Evolutionary conservation across 1,140 invertebrate genomes (phyloP).

Genomic region (Oreohelix idahoensis): DNA sequence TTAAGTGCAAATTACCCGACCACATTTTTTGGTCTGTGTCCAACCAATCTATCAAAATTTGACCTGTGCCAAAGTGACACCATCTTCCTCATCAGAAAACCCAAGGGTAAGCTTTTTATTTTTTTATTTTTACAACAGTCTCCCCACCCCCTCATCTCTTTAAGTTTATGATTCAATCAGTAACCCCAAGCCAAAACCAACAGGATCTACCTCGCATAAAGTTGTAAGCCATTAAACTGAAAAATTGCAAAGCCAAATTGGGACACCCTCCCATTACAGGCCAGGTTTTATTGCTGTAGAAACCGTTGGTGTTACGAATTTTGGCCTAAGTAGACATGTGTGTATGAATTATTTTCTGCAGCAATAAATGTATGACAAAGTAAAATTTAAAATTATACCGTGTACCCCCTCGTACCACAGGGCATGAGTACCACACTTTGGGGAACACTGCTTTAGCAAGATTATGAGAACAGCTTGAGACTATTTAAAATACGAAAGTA

Average conservation of each 20-base stretch:
- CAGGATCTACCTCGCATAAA: neutral
- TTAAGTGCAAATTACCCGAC: neutral
- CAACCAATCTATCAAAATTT: conserved; percentile 9
- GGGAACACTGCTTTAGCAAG: no score
- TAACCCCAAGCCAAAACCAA: neutral
- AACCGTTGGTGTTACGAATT: neutral
- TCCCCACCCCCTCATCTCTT: neutral
- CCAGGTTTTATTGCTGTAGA: neutral
- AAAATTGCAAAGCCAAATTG: neutral
- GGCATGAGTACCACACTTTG: no score
- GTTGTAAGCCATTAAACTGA: neutral
- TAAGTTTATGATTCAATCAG: neutral
- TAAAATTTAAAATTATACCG: no score
- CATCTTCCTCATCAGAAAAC: neutral
- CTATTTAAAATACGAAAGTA: no score
- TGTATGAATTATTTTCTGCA: neutral
- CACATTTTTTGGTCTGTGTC: neutral
- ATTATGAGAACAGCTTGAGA: no score
- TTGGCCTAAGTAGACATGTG: neutral
- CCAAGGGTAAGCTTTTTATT: neutral
- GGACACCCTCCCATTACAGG: neutral
- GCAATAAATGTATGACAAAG: no score
- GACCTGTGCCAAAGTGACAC: neutral
- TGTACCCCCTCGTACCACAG: no score
- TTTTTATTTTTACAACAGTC: no score